Evolutionary conservation across 2,888 invertebrate genomes (phyloP).

Genomic region (Fabriciana adippe): DNA sequence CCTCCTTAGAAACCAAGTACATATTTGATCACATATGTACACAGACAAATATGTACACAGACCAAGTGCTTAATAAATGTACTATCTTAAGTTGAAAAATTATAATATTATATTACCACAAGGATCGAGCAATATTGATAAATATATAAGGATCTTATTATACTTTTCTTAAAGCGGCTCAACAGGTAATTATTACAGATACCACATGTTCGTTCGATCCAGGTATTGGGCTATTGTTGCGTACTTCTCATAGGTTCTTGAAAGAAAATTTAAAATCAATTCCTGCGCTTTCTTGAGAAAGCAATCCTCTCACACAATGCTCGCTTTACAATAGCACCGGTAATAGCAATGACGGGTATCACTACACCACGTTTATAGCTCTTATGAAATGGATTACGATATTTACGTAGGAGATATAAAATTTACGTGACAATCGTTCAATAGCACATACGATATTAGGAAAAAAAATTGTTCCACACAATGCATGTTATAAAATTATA

Average conservation of each 20-base stretch:
- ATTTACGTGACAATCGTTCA: slow-evolving; percentile 38
- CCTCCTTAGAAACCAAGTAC: background rate
- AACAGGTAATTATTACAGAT: slow-evolving; percentile 39
- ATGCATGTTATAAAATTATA: background rate
- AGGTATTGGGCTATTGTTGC: slow-evolving; percentile 73
- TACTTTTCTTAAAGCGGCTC: slow-evolving; percentile 28
- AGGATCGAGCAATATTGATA: too few relatives aligned
- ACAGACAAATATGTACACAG: too few relatives aligned
- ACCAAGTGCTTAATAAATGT: too few relatives aligned
- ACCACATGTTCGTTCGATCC: slow-evolving; percentile 55
- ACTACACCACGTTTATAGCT: slow-evolving; percentile 59
- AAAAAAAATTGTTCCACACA: background rate
- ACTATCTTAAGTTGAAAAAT: slow-evolving; percentile 1
- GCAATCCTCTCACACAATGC: slow-evolving; percentile 77
- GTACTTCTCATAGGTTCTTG: slow-evolving; percentile 56
- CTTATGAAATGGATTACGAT: slow-evolving; percentile 66
- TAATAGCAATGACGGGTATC: slow-evolving; percentile 66
- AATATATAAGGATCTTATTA: background rate
- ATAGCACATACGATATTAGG: slow-evolving; percentile 18
- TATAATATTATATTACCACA: background rate
- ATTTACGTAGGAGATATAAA: slow-evolving; percentile 56
- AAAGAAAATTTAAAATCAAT: slow-evolving; percentile 78
- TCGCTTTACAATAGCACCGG: slow-evolving; percentile 68
- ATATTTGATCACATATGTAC: too few relatives aligned
- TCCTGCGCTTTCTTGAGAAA: slow-evolving; percentile 73